Evolutionary conservation across 1,140 invertebrate species (phyloP), one percentile per base, ranked within the genome.

Genomic region (Drosophila chauvacae): DNA sequence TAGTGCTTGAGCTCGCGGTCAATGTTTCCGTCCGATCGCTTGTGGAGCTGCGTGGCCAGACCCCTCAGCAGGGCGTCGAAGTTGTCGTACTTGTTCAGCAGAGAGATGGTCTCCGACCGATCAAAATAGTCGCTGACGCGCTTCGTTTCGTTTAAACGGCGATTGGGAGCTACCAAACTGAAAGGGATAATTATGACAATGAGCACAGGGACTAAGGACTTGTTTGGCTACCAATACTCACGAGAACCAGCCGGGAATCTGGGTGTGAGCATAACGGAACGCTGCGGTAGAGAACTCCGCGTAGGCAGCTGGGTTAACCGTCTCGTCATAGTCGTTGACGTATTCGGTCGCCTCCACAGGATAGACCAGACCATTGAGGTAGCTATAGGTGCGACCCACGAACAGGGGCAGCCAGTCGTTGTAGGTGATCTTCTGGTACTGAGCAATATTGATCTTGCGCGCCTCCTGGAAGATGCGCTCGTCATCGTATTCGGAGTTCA

Each of bases 401-500:
- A 98, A 94, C 56, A 96, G 95, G 2, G 97, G 97, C n/a, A 98
- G 92, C 94, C 96, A 98, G 92, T 98, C 97, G 74, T 96, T 96
- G 81, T 97, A 98, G 9, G 96, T 95, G 35, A 98, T 96, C 48
- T 97, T 95, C 92, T 98, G 97, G 81, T 96, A 94, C 88, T 96
- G 94, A 2, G 96, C 97, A 33, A 96, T 95, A 53, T 94, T 93
- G 39, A 98, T 97, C 71, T 95, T 94, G 59, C 97, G 93, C 0
- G 97, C 94, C 93, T 98, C 97, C 93, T 99, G 97, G 93, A 95
- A 98, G 7, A 97, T 91, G 0, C 94, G 96, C 92, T 98, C 97
- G 80, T 98, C 97, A 57, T 94, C 94, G 96, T 97, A 98, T 62
- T 97, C 95, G 1, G 96, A 96, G 93, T 99, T 99, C 1, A 98